Evolutionary conservation across 2,797 vertebrate genomes (phyloP), one percentile per base, ranked within the genome.

Genomic region (Echeneis naucrates): DNA sequence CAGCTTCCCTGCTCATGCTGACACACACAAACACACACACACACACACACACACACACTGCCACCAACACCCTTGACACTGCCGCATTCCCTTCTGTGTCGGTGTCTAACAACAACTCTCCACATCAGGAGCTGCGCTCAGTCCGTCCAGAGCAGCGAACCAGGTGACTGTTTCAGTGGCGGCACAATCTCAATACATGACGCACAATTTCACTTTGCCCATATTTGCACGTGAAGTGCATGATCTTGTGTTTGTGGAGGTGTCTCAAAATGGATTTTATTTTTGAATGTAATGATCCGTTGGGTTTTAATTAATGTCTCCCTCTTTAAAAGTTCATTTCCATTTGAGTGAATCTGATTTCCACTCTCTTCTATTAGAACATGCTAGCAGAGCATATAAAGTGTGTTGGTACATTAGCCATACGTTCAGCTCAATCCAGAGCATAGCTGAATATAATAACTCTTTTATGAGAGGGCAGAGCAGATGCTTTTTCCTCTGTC

Each of bases 1-100:
- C 74, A 65, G 84, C 85, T 75, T 87, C 80, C 58, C 63, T 80
- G 81, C 85, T 83, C 75, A 72, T 42, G 30, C 68, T 48, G 42
- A 70, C 72, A 47, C 48, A 32, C 35, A 44, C 35, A 56, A 26
- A 30, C 27, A 30, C 27, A 33, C 32, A 33, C 37, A 26, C 38
- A 4, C 40, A 3, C 30, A 8, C 30, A n/a, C 35, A 37, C 56
- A 32, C 56, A 40, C 24, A 66, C 70, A 56, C 48, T 60, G 80
- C 78, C 81, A 70, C 71, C 69, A 62, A 44, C 62, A 70, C 71
- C 60, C 56, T 60, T 1, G 1, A 60, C 68, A 58, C 58, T 2
- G 10, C 38, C 69, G 47, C 72, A 61, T 67, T 71, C 68, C 30
- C 45, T 61, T n/a, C 66, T 64, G 61, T 80, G 67, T 63, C 78